phyloP scores from a whole-genome alignment of 2,888 invertebrate genomes.

The Apamea epomidion region DNA sequence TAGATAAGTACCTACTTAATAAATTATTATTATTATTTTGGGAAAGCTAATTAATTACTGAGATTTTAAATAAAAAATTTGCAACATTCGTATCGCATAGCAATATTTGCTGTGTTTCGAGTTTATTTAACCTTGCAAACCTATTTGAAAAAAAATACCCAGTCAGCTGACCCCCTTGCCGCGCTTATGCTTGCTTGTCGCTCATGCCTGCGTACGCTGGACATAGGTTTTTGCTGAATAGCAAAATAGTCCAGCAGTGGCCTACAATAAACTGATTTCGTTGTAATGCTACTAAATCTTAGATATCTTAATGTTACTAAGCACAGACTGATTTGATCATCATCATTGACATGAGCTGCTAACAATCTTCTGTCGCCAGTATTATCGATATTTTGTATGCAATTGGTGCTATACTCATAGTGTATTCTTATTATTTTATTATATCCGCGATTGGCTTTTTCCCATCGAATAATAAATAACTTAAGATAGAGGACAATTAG shows the following conservation, averaged over 20 bases:
- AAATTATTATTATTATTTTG: too few relatives aligned
- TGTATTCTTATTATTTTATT: constrained; percentile 58
- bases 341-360: constrained; percentile 25
- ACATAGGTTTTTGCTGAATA: too few relatives aligned
- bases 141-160: background rate
- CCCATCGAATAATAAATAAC: constrained; percentile 29
- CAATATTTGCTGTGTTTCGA: background rate
- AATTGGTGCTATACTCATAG: constrained; percentile 82
- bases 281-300: background rate
- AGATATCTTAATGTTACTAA: background rate
- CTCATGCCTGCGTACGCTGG: too few relatives aligned
- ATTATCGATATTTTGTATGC: constrained; percentile 73
- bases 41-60: background rate
- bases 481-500: background rate
- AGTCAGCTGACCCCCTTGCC: background rate
- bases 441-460: constrained; percentile 54
- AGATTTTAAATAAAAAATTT: background rate
- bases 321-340: background rate
- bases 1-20: too few relatives aligned
- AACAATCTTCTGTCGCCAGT: constrained; percentile 60
- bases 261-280: background rate
- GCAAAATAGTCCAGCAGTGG: constrained; percentile 11
- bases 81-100: background rate
- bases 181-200: too few relatives aligned
- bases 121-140: background rate